Conservation (phyloP, 2,113 vertebrate species). For the Alosa alosa region DNA sequence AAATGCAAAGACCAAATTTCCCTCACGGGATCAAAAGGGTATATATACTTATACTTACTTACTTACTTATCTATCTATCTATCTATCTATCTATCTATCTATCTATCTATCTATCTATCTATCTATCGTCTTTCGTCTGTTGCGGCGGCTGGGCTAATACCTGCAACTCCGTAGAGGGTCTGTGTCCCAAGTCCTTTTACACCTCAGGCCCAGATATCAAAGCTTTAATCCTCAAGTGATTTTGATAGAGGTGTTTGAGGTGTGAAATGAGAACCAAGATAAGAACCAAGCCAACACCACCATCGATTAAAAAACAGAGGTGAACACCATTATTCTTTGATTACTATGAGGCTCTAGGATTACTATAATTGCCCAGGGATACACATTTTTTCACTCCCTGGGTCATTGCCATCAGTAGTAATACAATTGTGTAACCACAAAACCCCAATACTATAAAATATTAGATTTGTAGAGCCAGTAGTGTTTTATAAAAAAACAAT, state of each 20-base stretch:
- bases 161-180: constrained; percentile 30
- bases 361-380: constrained; percentile 53
- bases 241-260: constrained; percentile 56
- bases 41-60: no score
- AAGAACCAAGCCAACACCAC: constrained; percentile 31
- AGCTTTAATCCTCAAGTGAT: constrained; percentile 38
- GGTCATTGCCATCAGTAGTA: not conserved
- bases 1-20: no score
- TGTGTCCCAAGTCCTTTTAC: constrained; percentile 28
- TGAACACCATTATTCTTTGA: not conserved
- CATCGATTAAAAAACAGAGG: not conserved
- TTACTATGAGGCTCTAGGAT: constrained; percentile 51
- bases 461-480: no score
- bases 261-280: constrained; percentile 53
- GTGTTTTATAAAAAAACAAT: no score
- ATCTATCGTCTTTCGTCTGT: constrained; percentile 17
- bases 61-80: no score
- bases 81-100: no score
- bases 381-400: constrained; percentile 38
- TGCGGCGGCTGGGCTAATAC: constrained; percentile 32
- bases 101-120: constrained; percentile 15
- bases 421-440: not conserved
- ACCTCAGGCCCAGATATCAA: constrained; percentile 40
- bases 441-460: not conserved
- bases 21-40: no score